Base-by-base conservation (phyloP, 2,888 invertebrate species). In the Sepiola atlantica region DNA sequence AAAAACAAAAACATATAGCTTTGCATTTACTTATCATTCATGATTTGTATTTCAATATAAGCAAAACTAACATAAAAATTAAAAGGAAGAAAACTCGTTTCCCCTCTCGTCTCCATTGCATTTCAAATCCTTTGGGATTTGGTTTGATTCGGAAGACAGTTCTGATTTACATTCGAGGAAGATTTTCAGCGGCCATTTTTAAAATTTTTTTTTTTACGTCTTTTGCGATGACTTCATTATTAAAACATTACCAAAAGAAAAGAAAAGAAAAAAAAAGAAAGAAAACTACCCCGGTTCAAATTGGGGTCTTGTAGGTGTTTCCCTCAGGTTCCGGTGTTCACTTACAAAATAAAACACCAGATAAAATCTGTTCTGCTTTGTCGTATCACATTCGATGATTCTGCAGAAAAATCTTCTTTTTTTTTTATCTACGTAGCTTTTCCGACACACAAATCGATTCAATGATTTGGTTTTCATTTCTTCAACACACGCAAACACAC, bases 11-110 rank as follows among this genome's bases (percentile, higher is more conserved):
- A 32, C n/a, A 16, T 12, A 77, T 77, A n/a, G 16, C n/a, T 16
- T 77, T 16, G 77, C n/a, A 77, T 77, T 77, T 77, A 77, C 3
- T 77, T 32, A 77, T n/a, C 77, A 77, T 77, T 77, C 77, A 77
- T 77, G n/a, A 77, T n/a, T 77, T 77, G 77, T 77, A 77, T 77
- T 77, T 77, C 77, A n/a, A 77, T 77, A 77, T n/a, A 77, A 77
- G 77, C 32, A 77, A 77, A 77, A 77, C 32, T 0, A n/a, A 77
- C n/a, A 28, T 28, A 77, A 77, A 77, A n/a, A 20, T 45, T 45
- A 77, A 32, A n/a, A 77, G 1, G 77, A 77, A 77, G n/a, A n/a
- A 77, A 77, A n/a, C 77, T 16, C 32, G 12, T n/a, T 45, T 8
- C 8, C 45, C 8, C 45, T 18, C 77, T n/a, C 77, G 32, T 32